These are phyloP conservation scores for Anthopleura sola DNA, from an alignment of 64 coral and sea anemone species.

Conservation along the genomic window DNA sequence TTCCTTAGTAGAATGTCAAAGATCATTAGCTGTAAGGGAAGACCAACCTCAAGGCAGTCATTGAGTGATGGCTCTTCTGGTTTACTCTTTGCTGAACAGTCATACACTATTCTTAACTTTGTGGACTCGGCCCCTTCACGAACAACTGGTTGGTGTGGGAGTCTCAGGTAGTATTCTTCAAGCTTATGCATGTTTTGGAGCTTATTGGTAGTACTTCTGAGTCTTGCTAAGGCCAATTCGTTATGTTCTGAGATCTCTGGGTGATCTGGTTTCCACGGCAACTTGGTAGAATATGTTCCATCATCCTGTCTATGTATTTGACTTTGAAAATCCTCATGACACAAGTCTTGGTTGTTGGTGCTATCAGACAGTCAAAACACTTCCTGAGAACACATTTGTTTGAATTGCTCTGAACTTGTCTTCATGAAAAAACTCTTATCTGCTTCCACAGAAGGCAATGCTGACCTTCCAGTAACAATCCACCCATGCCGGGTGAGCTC, in stretches of 20 bases:
- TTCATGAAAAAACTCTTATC: slow-evolving; percentile 64
- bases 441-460: neutral
- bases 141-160: slow-evolving; percentile 31
- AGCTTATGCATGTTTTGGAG: slow-evolving; percentile 51
- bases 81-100: slow-evolving; percentile 35
- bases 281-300: slow-evolving; percentile 61
- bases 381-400: slow-evolving; percentile 72
- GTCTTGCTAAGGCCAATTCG: slow-evolving; percentile 26
- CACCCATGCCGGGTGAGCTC: slow-evolving; percentile 54
- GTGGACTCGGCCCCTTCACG: slow-evolving; percentile 37
- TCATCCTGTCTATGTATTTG: slow-evolving; percentile 47
- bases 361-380: slow-evolving; percentile 57
- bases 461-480: slow-evolving; percentile 26
- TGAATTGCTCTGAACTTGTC: slow-evolving; percentile 50
- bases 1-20: slow-evolving; percentile 52
- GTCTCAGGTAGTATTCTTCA: slow-evolving; percentile 50
- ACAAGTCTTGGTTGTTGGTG: neutral
- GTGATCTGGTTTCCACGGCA: slow-evolving; percentile 65
- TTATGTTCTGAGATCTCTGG: slow-evolving; percentile 38
- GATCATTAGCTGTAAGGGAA: slow-evolving; percentile 34
- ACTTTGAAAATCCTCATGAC: slow-evolving; percentile 48
- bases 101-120: slow-evolving; percentile 54
- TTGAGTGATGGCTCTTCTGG: slow-evolving; percentile 33
- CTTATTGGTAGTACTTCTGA: slow-evolving; percentile 43
- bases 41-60: slow-evolving; percentile 51